Base-by-base conservation (phyloP, 1,140 invertebrate genomes). In the Wiebesia pumilae region DNA sequence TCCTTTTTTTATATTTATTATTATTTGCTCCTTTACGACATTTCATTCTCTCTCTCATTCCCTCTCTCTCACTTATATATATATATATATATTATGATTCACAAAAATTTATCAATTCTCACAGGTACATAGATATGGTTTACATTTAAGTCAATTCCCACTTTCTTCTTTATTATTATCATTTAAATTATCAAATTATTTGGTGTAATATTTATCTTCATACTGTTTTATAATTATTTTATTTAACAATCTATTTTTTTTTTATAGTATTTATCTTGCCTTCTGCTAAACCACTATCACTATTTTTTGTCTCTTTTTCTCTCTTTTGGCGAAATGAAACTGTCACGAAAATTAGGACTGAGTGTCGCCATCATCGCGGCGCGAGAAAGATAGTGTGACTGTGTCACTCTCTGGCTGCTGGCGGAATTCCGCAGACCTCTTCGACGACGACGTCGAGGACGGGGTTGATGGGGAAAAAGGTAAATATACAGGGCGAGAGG, bases 401-500 rank as follows among this genome's bases (percentile, higher is more conserved):
- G 43, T 79, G n/a, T 79, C 77, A 38, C 78, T 80, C 51, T 79
- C 30, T 80, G 78, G 62, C 80, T 12, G 58, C 38, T 62, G 58
- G 58, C 67, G 81, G 43, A 73, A 33, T 73, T 83, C 67, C 81
- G 81, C 81, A 30, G 62, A 65, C 62, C 65, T 71, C 81, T 83
- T 71, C 81, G 67, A 69, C 38, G 80, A 83, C 40, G 81, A 88
- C 73, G 88, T 58, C 86, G 80, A 89, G 83, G 69, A 86, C 65
- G 75, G 77, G 86, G 54, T 65, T 73, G 81, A 85, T 81, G 81
- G 86, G 87, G 85, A 80, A 62, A 78, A 33, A 24, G 38, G 24
- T 65, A 38, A 77, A 71, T 16, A n/a, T 30, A 78, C 14, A 12
- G 35, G 6, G 24, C 47, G 16, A 54, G 27, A 19, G 16, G 0